Base-by-base conservation (phyloP, 2,113 vertebrate genomes). In the Gavia stellata region DNA sequence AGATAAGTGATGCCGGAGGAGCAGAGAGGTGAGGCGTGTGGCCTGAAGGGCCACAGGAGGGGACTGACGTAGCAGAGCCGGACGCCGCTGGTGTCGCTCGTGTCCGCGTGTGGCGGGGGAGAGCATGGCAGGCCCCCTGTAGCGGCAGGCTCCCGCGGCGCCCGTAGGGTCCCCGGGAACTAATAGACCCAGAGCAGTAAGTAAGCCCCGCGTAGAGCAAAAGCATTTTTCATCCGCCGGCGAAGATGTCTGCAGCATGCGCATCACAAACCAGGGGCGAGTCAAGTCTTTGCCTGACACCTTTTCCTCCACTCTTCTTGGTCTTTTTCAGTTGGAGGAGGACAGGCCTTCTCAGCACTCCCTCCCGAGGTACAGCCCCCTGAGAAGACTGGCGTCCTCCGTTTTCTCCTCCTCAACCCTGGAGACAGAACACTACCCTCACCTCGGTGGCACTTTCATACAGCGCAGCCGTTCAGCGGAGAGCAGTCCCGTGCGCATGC, bases 381-480 rank as follows among this genome's bases (percentile, higher is more conserved):
- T 99, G 97, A 98, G 99, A 98, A 99, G 99, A 98, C 98, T 99
- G 98, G 99, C 99, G 96, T 99, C 99, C 98, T 99, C 99, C 97
- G 99, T 99, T 98, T 99, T 99, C 98, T 99, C 99, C 97, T 99
- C 99, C 97, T 99, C 99, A 97, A 99, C 99, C 79, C 98, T 99
- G 98, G 99, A 99, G 98, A 99, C 99, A 50, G 99, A 99, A 98
- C 99, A 99, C 96, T 99, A 99, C 95, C 99, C 99, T 75, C 99
- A 99, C 98, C 96, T 98, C 73, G 97, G 98, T 96, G 97, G 98
- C 97, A 98, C 99, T 98, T 99, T 99, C 98, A 99, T 99, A 98
- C 99, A 99, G 98, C 98, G 99, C 98, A 99, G 99, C 98, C 99
- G 99, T 97, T 99, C 99, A 6, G 99, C 99, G 29, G 99, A 99